Evolutionary conservation across 2,113 vertebrate genomes (phyloP).

Genomic region (Corythornis madagascariensis): DNA sequence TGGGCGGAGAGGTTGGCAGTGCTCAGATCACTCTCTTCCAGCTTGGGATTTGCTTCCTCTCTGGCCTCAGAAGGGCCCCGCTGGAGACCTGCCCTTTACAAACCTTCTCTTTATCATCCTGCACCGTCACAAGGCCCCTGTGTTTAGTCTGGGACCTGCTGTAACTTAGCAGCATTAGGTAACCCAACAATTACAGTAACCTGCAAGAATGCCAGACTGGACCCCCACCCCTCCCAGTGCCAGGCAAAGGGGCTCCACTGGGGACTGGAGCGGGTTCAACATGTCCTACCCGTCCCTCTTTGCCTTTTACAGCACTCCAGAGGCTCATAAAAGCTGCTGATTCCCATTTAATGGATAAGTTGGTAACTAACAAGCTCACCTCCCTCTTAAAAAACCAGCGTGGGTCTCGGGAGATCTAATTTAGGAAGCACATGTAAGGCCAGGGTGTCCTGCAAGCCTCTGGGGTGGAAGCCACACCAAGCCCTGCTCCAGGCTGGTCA

Average conservation of each 20-base stretch:
- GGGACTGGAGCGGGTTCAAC: neutral
- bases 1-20: slow-evolving; percentile 25
- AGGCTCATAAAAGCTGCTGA: neutral
- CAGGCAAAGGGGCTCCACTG: neutral
- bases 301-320: neutral
- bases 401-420: slow-evolving; percentile 19
- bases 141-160: neutral
- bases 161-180: neutral
- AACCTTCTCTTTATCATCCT: neutral
- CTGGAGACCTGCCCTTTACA: neutral
- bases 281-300: neutral
- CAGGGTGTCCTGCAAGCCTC: neutral
- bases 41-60: neutral
- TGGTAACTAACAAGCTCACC: slow-evolving; percentile 32
- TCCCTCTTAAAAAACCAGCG: neutral
- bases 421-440: neutral
- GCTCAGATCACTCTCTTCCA: neutral
- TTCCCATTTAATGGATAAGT: neutral
- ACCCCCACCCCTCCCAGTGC: neutral
- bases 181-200: neutral
- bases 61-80: neutral
- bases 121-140: neutral
- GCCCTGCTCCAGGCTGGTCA: neutral
- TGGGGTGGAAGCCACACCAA: neutral
- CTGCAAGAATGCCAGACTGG: neutral